Evolutionary conservation across 2,113 vertebrate species (phyloP).

Genomic region (Rhynchomys soricoides): DNA sequence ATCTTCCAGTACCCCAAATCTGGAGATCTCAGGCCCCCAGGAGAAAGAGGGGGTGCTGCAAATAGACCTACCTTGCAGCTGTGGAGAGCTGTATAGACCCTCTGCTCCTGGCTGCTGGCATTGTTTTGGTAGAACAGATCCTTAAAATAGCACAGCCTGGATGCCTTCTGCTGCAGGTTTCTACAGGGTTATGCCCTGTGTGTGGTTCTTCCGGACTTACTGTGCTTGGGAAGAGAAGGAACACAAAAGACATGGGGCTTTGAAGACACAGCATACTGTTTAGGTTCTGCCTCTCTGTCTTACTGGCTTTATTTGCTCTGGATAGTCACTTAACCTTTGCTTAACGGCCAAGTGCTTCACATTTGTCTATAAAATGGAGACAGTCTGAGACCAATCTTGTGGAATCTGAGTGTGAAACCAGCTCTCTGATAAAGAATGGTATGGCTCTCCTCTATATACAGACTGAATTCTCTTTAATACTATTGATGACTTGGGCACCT

Average conservation of each 20-base stretch:
- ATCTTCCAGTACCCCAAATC: fast-evolving
- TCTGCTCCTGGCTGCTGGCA: neutral
- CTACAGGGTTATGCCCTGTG: neutral
- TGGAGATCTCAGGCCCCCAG: neutral
- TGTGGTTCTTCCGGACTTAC: neutral
- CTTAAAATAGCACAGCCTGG: conserved; percentile 59
- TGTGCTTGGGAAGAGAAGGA: neutral
- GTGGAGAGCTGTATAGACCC: neutral
- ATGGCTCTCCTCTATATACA: neutral
- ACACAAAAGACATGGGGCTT: neutral
- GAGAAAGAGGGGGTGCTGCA: neutral
- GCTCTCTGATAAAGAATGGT: neutral
- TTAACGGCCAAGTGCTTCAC: neutral
- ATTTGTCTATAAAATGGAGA: neutral
- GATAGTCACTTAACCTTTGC: neutral
- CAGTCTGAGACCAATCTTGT: neutral
- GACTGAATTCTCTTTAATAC: neutral
- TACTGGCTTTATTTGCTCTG: neutral
- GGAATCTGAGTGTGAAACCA: neutral
- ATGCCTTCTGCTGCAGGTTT: neutral
- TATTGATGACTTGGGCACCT: neutral
- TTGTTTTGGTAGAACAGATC: conserved; percentile 46
- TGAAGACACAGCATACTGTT: neutral
- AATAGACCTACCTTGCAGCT: neutral
- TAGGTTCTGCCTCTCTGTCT: neutral